Percentiles rank a stretch among this genome's conserved stretches.
phyloP scores from a whole-genome alignment of 2,797 vertebrate genomes.

The Notolepis coatsorum region DNA sequence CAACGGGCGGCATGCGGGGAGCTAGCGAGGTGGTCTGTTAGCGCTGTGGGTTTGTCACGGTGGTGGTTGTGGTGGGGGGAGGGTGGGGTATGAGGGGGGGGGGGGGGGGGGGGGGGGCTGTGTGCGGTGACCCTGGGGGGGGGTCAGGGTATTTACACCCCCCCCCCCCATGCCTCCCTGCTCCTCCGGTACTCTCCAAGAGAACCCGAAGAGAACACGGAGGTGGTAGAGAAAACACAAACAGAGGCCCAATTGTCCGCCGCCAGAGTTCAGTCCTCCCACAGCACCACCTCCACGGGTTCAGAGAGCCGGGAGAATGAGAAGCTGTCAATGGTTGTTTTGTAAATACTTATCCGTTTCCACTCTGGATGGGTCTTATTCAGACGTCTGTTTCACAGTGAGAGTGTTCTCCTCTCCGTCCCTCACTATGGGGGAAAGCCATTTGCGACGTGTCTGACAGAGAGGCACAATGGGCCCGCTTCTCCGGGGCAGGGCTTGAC shows the following conservation, averaged over 20 bases:
- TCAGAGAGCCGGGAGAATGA: slow-evolving; percentile 62
- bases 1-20: slow-evolving; percentile 65
- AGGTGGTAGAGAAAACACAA: slow-evolving; percentile 73
- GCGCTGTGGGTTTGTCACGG: slow-evolving; percentile 17
- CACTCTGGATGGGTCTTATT: slow-evolving; percentile 67
- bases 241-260: slow-evolving; percentile 74
- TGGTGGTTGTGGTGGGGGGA: not conserved
- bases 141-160: slow-evolving; percentile 71
- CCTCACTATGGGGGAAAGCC: slow-evolving; percentile 70
- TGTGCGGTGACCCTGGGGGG: slow-evolving; percentile 30
- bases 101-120: slow-evolving; percentile 4
- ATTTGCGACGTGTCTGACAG: slow-evolving; percentile 57
- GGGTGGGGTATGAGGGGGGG: not conserved
- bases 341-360: slow-evolving; percentile 71
- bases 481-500: slow-evolving; percentile 68
- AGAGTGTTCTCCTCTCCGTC: slow-evolving; percentile 50
- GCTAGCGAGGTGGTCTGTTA: slow-evolving; percentile 73
- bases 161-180: slow-evolving; percentile 38
- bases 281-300: slow-evolving; percentile 53
- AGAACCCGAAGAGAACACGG: slow-evolving; percentile 67
- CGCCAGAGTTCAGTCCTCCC: slow-evolving; percentile 45
- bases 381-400: slow-evolving; percentile 68
- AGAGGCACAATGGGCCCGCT: slow-evolving; percentile 53
- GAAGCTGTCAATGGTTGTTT: slow-evolving; percentile 72
- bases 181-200: slow-evolving; percentile 51